Evolutionary conservation across 2,113 vertebrate species (phyloP).

Genomic region (Oryzias melastigma): DNA sequence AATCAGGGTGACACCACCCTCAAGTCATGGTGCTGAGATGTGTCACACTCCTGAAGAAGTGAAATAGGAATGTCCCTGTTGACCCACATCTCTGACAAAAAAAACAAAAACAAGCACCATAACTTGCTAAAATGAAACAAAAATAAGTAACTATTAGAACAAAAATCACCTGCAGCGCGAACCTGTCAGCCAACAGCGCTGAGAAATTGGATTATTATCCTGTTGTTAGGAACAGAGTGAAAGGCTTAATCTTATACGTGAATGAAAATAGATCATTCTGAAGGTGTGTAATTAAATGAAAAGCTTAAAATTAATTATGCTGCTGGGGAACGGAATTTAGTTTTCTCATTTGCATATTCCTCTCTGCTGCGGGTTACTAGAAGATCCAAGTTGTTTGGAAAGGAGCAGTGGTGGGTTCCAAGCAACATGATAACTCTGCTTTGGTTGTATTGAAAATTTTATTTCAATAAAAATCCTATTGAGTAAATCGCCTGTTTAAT

Average conservation of each 20-base stretch:
- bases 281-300: conserved; percentile 16
- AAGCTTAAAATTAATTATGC: conserved; percentile 7
- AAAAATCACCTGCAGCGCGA: conserved; percentile 1
- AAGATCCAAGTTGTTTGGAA: conserved; percentile 20
- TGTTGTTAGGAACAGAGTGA: conserved; percentile 12
- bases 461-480: no score
- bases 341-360: conserved; percentile 8
- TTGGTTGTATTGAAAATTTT: no score
- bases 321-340: background rate
- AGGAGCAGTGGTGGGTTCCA: background rate
- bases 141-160: no score
- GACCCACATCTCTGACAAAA: conserved; percentile 21
- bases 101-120: background rate
- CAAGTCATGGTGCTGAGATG: conserved; percentile 12
- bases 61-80: conserved; percentile 5
- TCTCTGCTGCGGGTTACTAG: background rate
- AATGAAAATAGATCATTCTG: conserved; percentile 25
- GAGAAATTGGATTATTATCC: conserved; percentile 12
- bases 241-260: conserved; percentile 4
- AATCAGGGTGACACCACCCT: conserved; percentile 27
- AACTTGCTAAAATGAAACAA: conserved; percentile 1
- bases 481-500: no score
- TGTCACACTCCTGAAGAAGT: conserved; percentile 16
- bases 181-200: conserved; percentile 1
- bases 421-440: no score